Conservation (phyloP, 2,888 invertebrate species). For the Synergus laeviventris region DNA sequence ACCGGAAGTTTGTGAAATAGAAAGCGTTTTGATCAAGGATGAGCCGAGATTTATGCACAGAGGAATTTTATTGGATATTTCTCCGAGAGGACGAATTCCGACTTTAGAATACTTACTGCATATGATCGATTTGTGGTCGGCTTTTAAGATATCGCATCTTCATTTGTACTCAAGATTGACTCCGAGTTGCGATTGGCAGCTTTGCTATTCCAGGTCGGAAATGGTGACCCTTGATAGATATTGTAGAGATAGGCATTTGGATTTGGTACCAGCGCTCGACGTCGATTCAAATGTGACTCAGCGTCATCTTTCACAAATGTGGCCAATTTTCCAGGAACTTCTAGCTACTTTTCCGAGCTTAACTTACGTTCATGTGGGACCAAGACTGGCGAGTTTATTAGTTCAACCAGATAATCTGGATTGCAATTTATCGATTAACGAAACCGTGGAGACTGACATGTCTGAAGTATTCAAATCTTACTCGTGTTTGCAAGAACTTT, state of each 20-base stretch:
- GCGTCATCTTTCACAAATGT: constrained; percentile 77
- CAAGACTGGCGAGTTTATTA: constrained; percentile 78
- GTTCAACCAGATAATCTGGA: constrained; percentile 75
- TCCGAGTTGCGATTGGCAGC: constrained; percentile 75
- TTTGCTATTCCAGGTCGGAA: constrained; percentile 77
- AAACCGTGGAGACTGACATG: constrained; percentile 74
- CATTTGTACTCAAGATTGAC: constrained; percentile 77
- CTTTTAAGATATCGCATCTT: constrained; percentile 78
- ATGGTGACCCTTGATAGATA: constrained; percentile 79
- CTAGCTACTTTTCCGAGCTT: constrained; percentile 78
- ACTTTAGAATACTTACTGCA: constrained; percentile 77
- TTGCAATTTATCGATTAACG: constrained; percentile 68
- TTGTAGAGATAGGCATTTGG: constrained; percentile 78
- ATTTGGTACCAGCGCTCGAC: constrained; percentile 79
- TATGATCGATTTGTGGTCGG: constrained; percentile 77
- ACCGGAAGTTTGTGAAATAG: constrained; percentile 69
- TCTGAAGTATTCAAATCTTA: constrained; percentile 73
- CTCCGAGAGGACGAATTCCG: constrained; percentile 78
- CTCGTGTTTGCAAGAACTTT: constrained; percentile 74
- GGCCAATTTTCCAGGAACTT: constrained; percentile 78
- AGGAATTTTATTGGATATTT: constrained; percentile 80
- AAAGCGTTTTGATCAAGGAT: constrained; percentile 78
- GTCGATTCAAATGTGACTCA: constrained; percentile 77
- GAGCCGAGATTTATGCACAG: constrained; percentile 79
- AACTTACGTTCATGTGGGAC: constrained; percentile 79